Conservation (phyloP, 2,888 invertebrate species). For the Parelbella ahira region DNA sequence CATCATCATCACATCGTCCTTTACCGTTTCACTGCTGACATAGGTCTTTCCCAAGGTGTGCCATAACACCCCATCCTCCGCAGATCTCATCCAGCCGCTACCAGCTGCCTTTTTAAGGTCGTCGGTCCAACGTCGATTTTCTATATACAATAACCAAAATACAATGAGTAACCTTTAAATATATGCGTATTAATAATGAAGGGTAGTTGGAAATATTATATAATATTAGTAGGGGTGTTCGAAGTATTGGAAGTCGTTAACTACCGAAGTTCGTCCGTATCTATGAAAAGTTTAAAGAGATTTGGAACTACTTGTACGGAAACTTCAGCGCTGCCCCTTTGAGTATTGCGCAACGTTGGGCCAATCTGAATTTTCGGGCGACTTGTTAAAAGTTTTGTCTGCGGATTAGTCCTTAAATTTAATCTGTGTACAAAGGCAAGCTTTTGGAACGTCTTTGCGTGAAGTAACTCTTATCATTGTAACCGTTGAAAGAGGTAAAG, state of each 20-base stretch:
- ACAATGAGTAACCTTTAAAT: no score
- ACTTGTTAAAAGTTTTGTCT: conserved; percentile 17
- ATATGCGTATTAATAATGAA: no score
- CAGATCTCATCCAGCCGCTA: no score
- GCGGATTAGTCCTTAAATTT: conserved; percentile 3
- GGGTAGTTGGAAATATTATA: no score
- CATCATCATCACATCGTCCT: no score
- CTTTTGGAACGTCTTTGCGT: not conserved
- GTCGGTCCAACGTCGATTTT: no score
- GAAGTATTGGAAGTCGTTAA: conserved; percentile 11
- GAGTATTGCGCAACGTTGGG: conserved; percentile 12
- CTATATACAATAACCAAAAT: no score
- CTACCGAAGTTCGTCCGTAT: conserved; percentile 11
- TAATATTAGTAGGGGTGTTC: not conserved
- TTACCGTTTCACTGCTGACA: no score
- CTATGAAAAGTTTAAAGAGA: conserved; percentile 16
- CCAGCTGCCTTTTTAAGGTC: no score
- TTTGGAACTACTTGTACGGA: conserved; percentile 14
- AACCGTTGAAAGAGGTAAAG: conserved; percentile 33
- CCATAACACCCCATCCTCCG: no score
- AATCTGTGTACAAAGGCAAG: not conserved
- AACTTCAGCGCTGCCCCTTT: conserved; percentile 14
- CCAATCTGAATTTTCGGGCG: conserved; percentile 3
- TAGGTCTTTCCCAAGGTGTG: no score
- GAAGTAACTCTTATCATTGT: no score